Evolutionary conservation across 2,113 vertebrate genomes (phyloP), one percentile per base, ranked within the genome.

Genomic region (Labeo rohita): DNA sequence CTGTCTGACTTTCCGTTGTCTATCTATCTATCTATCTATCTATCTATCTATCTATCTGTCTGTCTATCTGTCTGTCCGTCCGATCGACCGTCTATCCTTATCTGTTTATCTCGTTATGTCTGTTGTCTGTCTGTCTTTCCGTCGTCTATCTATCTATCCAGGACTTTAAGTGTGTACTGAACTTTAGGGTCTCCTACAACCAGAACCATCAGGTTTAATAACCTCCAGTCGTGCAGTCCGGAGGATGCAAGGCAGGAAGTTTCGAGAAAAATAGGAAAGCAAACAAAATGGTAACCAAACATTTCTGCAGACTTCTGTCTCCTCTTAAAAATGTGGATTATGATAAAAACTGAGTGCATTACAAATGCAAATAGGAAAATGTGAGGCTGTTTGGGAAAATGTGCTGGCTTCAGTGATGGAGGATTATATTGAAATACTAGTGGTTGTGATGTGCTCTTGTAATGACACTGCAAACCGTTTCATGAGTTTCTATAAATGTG

Each of bases 151-250:
- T 68, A 8, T 68, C 34, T 18, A 21, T 72, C 16, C 0, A 12
- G 4, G 28, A 36, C 34, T 23, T 8, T 63, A 36, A 56, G 21
- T 61, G 6, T 36, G 59, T 39, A 21, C 56, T 77, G 28, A 34
- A 77, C 49, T 54, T 59, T 12, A 79, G 34, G 39, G 79, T 79
- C 43, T 49, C 66, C 34, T 91, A 90, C 92, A 91, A 92, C 92
- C 89, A 91, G 83, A 80, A 90, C 89, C 89, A 84, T 94, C 91
- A 95, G 91, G 87, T 92, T 94, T 92, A 93, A 93, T 92, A 90
- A 92, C 86, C 61, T 85, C 86, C 86, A 92, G 92, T 92, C 85
- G 75, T 87, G 85, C 87, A 77, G 87, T 92, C 88, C 90, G 91
- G 89, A 91, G 92, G 89, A 91, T 88, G 90, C 87, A 87, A 88